phyloP scores from a whole-genome alignment of 1,140 invertebrate species.

The Dendrolimus punctatus region DNA sequence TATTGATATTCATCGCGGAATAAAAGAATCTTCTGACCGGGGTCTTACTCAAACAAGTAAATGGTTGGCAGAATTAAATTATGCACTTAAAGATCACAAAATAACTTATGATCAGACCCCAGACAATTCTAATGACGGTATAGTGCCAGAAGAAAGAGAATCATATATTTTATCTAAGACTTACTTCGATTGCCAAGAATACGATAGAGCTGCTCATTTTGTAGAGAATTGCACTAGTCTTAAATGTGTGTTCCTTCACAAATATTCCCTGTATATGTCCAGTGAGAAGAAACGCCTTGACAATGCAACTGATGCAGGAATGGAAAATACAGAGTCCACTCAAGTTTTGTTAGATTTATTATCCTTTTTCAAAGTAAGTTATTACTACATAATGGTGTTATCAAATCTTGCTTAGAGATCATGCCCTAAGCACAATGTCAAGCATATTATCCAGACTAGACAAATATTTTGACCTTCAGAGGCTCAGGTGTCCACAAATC shows the following conservation, averaged over 20 bases:
- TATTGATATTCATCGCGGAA: slow-evolving; percentile 76
- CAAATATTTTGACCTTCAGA: no score
- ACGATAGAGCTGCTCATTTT: slow-evolving; percentile 91
- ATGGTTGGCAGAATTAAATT: slow-evolving; percentile 90
- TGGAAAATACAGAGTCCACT: slow-evolving; percentile 55
- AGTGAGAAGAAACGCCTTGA: slow-evolving; percentile 91
- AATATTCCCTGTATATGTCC: slow-evolving; percentile 90
- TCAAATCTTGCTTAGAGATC: no score
- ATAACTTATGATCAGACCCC: slow-evolving; percentile 55
- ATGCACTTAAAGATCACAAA: slow-evolving; percentile 79
- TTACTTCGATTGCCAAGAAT: slow-evolving; percentile 95
- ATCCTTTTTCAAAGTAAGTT: slow-evolving; percentile 59
- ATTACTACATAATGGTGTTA: no score
- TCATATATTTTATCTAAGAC: slow-evolving; percentile 87
- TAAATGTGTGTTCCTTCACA: slow-evolving; percentile 84
- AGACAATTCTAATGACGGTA: slow-evolving; percentile 51
- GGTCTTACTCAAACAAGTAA: slow-evolving; percentile 83
- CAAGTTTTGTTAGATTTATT: slow-evolving; percentile 58
- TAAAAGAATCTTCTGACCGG: slow-evolving; percentile 79
- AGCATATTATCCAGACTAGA: no score
- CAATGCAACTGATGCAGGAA: slow-evolving; percentile 83
- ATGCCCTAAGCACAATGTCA: no score
- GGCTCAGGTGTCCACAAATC: no score
- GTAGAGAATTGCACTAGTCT: slow-evolving; percentile 78
- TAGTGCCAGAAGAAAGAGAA: slow-evolving; percentile 75